phyloP scores from a whole-genome alignment of 2,888 invertebrate species.

The Rhingia rostrata region DNA sequence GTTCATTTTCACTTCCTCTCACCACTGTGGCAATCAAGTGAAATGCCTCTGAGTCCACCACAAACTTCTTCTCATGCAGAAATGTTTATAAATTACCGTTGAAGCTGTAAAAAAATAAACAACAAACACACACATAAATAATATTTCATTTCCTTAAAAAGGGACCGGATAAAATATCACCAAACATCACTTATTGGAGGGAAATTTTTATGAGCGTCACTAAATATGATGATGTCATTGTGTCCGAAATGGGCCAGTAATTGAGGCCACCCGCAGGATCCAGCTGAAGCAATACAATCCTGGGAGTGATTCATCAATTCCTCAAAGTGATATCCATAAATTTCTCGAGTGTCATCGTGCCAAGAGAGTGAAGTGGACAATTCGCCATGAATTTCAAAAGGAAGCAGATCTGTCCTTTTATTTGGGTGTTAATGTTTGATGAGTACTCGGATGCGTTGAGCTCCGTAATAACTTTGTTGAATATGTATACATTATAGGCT shows the following conservation, averaged over 20 bases:
- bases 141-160: constrained; percentile 65
- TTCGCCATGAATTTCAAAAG: constrained; percentile 37
- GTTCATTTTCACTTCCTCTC: constrained; percentile 26
- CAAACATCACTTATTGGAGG: constrained; percentile 43
- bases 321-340: constrained; percentile 71
- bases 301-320: constrained; percentile 68
- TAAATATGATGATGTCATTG: constrained; percentile 44
- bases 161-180: constrained; percentile 45
- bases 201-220: constrained; percentile 52
- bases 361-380: constrained; percentile 46
- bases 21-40: constrained; percentile 51
- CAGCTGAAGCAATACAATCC: constrained; percentile 38
- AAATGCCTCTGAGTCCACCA: constrained; percentile 48
- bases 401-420: constrained; percentile 46
- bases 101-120: constrained; percentile 63
- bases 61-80: constrained; percentile 18
- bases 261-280: constrained; percentile 49
- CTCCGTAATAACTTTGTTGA: constrained; percentile 27
- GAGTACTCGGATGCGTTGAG: constrained; percentile 38
- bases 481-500: constrained; percentile 9
- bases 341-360: constrained; percentile 68
- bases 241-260: constrained; percentile 63
- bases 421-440: constrained; percentile 65
- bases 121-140: constrained; percentile 71
- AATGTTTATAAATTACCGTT: constrained; percentile 70